Base-by-base conservation (phyloP, 2,888 invertebrate species). In the Perizoma affinitatum region DNA sequence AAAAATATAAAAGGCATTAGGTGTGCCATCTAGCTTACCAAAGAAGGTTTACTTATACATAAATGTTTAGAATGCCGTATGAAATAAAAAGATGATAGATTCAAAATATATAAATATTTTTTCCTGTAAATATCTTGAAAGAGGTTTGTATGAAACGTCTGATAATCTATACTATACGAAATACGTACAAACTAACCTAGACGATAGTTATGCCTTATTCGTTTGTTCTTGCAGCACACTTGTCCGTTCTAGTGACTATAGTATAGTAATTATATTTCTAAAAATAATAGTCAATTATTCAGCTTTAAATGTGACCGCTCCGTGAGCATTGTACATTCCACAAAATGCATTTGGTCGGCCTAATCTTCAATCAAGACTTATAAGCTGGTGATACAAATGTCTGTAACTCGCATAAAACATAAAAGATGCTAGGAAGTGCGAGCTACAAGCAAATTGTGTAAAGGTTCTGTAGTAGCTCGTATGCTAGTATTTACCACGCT, bases 301-400 rank as follows among this genome's bases (percentile, higher is more conserved):
- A 61, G 78, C 81, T 80, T 80, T 79, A 80, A 80, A 54, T 58
- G 57, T 63, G 53, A 68, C 70, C 69, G 71, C 69, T 69, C 65
- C 66, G 73, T 49, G 46, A 61, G 63, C 45, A 41, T 10, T n/a
- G 40, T 10, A 54, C 58, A 58, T 61, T 53, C 41, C 54, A 11
- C 35, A 43, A 33, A 33, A 35, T 44, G 42, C 36, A 52, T 60
- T 55, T 47, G 22, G 8, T 55, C 36, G 59, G 52, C 52, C 47
- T 45, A 49, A 41, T 8, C 41, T 34, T 41, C 5, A 34, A 34
- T 11, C 8, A 40, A 41, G 4, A 38, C 22, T 22, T 22, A 22
- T 22, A 22, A 22, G 22, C 22, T 22, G 22, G 22, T 22, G 22
- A 22, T 22, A 22, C 22, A 22, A 22, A 22, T 22, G 22, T 22